Percentiles rank a stretch among this genome's conserved stretches.
Evolutionary conservation across 2,113 vertebrate species (phyloP).

Genomic region (Ahaetulla prasina): DNA sequence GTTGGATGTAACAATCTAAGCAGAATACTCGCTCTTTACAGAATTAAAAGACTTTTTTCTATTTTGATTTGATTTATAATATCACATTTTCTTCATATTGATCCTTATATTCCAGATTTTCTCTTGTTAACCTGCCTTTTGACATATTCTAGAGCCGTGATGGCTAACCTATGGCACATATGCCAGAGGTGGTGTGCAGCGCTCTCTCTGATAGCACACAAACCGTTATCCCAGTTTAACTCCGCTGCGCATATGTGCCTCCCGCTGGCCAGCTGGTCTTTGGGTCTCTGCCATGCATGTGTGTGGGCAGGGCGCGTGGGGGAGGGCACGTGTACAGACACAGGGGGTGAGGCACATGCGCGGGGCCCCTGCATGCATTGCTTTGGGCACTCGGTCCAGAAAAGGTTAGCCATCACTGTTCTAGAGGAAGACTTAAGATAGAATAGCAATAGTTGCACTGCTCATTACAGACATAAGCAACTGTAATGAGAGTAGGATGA

Average conservation of each 20-base stretch:
- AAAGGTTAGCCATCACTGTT: not conserved
- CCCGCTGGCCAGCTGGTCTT: too few relatives aligned
- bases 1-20: not conserved
- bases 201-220: too few relatives aligned
- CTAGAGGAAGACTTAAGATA: not conserved
- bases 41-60: not conserved
- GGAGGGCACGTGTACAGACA: too few relatives aligned
- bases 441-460: not conserved
- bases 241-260: too few relatives aligned
- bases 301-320: too few relatives aligned
- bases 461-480: not conserved
- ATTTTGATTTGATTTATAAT: not conserved
- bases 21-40: not conserved
- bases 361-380: too few relatives aligned
- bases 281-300: too few relatives aligned
- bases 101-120: not conserved
- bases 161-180: too few relatives aligned
- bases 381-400: too few relatives aligned
- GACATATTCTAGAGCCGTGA: not conserved
- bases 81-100: not conserved
- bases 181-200: too few relatives aligned
- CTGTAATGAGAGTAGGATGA: not conserved
- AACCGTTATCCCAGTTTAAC: too few relatives aligned
- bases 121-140: not conserved
- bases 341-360: too few relatives aligned